Evolutionary conservation across 2,888 invertebrate genomes (phyloP).

Genomic region (Sphinx pinastri): DNA sequence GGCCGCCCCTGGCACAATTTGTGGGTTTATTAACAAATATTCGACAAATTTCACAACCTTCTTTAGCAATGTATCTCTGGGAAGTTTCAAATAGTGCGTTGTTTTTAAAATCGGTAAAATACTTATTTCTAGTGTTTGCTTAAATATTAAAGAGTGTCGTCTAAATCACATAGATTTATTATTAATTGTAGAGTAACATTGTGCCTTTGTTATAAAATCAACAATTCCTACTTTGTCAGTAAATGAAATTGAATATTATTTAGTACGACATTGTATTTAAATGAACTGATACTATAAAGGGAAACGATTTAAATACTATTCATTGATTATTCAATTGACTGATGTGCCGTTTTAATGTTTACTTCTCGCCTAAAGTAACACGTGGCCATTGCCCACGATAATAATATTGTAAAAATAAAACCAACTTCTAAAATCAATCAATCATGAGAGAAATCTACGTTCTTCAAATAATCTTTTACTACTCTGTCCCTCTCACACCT

Average conservation of each 20-base stretch:
- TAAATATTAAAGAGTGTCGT: background rate
- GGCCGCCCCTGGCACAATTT: conserved; percentile 44
- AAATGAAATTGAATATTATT: background rate
- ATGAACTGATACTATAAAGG: background rate
- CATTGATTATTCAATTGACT: background rate
- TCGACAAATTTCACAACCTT: conserved; percentile 48
- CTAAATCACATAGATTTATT: background rate
- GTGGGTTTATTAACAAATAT: conserved; percentile 38
- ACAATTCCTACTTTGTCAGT: background rate
- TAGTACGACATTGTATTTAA: conserved; percentile 1
- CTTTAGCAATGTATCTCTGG: conserved; percentile 41
- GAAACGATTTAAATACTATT: background rate
- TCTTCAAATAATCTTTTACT: no score
- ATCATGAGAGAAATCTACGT: no score
- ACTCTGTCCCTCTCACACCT: no score
- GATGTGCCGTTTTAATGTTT: background rate
- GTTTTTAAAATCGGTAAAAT: background rate
- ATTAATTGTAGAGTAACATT: no score
- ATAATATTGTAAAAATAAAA: no score
- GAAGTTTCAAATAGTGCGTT: background rate
- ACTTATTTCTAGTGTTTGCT: background rate
- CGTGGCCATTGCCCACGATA: no score
- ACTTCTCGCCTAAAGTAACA: no score
- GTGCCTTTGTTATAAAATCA: background rate
- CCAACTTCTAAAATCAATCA: no score